Base-by-base conservation (phyloP, 2,888 invertebrate species). In the Phaonia tiefii region DNA sequence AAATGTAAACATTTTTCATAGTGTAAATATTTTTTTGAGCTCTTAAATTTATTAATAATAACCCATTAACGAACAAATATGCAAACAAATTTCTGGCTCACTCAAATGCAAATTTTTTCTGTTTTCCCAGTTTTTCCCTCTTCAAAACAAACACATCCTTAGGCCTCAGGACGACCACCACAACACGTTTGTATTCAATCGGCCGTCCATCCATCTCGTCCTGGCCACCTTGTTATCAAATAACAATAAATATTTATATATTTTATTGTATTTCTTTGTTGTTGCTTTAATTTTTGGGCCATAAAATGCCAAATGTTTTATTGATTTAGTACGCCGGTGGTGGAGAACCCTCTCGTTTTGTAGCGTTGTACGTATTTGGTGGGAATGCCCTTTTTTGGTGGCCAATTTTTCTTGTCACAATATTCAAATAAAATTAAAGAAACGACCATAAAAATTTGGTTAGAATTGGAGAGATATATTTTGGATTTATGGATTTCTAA, bases 361-460 rank as follows among this genome's bases (percentile, higher is more conserved):
- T 20, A 1, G 22, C 10, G 2, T 44, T 8, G 13, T 2, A 8
- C 2, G 44, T 13, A 2, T 13, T 44, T 44, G 44, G n/a, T 44
- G 7, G 22, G 51, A 17, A 22, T 51, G 51, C 22, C 51, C 51
- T 17, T 22, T 25, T 22, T 20, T 20, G 11, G 54, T 25, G 22
- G 54, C 31, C 8, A 8, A n/a, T n/a, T 31, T 5, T 54, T 25
- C 5, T 5, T n/a, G 25, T 54, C 22, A 54, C 25, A 54, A 54
- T 49, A 20, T 15, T 39, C 20, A 13, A 22, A 63, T 17, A 42
- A 39, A 63, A 63, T 63, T 63, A 63, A 78, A 73, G n/a, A 78
- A 69, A 17, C 54, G 25, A 54, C 60, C 71, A 77, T 73, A 78
- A 73, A 73, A 65, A 26, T 10, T 37, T 77, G 17, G 25, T 26